Conservation (phyloP, 2,113 vertebrate genomes). For the Pandion haliaetus region DNA sequence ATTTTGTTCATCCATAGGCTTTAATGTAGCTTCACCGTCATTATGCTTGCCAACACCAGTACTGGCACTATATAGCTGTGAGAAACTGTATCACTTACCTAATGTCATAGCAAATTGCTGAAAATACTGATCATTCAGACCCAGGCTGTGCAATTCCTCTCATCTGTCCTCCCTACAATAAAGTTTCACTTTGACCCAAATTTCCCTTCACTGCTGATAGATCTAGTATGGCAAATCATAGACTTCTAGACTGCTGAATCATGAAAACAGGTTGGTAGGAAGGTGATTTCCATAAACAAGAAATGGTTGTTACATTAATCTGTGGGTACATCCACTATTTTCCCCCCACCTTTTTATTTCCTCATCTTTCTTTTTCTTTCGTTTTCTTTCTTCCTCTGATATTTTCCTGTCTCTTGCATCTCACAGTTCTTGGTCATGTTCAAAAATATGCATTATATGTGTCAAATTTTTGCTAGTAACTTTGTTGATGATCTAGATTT, state of each 20-base stretch:
- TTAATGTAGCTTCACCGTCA: constrained; percentile 27
- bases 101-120: constrained; percentile 40
- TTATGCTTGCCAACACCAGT: constrained; percentile 35
- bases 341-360: not conserved
- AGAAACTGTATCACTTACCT: constrained; percentile 39
- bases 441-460: not conserved
- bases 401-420: not conserved
- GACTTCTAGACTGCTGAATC: constrained; percentile 25
- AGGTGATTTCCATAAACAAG: constrained; percentile 28
- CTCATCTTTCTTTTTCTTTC: not conserved
- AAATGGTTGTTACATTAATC: not conserved
- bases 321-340: not conserved
- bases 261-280: not conserved
- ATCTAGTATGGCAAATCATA: constrained; percentile 6
- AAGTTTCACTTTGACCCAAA: constrained; percentile 28
- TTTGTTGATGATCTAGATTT: not conserved
- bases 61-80: constrained; percentile 1
- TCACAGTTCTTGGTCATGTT: not conserved
- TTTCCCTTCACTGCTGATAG: constrained; percentile 2
- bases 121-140: constrained; percentile 55
- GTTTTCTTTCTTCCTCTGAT: not conserved
- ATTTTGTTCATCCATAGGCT: constrained; percentile 49
- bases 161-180: not conserved
- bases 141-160: not conserved
- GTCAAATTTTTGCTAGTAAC: not conserved